Evolutionary conservation across 1,140 invertebrate genomes (phyloP).

Genomic region (Rhyzopertha dominica): DNA sequence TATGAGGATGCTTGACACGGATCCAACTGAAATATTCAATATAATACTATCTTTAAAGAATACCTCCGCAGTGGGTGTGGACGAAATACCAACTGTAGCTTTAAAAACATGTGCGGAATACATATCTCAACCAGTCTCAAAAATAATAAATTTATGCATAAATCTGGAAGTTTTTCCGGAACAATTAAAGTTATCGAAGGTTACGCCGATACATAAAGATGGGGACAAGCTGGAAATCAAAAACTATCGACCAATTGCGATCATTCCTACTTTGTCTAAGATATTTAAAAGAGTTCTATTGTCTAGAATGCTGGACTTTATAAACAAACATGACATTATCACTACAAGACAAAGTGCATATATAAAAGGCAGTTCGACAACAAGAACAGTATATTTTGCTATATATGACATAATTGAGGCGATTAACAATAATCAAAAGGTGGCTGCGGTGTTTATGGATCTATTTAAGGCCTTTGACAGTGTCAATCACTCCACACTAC

Average conservation of each 20-base stretch:
- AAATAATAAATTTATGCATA: background rate
- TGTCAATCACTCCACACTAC: background rate
- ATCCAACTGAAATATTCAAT: slow-evolving; percentile 2
- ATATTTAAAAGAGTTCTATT: background rate
- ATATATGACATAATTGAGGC: background rate
- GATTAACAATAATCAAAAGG: background rate
- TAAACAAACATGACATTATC: background rate
- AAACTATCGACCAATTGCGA: slow-evolving; percentile 1
- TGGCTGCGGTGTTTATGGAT: background rate
- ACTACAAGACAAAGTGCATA: background rate
- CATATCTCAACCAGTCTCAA: background rate
- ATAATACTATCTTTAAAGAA: slow-evolving; percentile 2
- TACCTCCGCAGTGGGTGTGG: background rate
- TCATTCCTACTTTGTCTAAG: background rate
- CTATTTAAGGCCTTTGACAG: background rate
- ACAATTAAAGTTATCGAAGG: background rate
- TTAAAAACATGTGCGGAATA: background rate
- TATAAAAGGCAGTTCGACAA: background rate
- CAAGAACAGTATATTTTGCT: background rate
- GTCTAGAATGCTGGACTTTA: background rate
- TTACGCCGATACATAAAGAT: slow-evolving; percentile 2
- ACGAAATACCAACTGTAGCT: background rate
- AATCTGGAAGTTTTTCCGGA: background rate
- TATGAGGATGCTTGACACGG: too few species aligned
- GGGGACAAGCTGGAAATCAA: slow-evolving; percentile 1